These are phyloP conservation scores for Chlorops oryzae DNA, from an alignment of 1,140 invertebrate species.

Conservation along the genomic window DNA sequence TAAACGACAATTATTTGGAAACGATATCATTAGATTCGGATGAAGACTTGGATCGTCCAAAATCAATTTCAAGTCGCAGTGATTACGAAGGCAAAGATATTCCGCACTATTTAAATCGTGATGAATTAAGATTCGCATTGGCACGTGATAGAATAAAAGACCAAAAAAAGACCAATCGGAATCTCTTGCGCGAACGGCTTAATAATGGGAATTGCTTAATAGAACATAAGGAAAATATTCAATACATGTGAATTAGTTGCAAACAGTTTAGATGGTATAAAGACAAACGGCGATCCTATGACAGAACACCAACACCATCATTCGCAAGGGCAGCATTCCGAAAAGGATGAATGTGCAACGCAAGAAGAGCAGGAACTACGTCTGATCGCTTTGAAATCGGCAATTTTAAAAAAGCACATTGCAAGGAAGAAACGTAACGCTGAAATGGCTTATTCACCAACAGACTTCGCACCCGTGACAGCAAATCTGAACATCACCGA, in stretches of 20 bases:
- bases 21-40: conserved; percentile 19
- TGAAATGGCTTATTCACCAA: conserved; percentile 42
- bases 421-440: conserved; percentile 40
- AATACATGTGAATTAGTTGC: neutral
- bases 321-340: neutral
- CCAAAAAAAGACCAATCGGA: too few species aligned
- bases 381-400: conserved; percentile 41
- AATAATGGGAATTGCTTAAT: conserved; percentile 25
- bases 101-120: conserved; percentile 18
- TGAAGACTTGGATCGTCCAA: conserved; percentile 16
- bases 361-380: conserved; percentile 31
- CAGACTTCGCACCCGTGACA: conserved; percentile 24
- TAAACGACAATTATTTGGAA: conserved; percentile 8
- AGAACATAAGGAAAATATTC: conserved; percentile 20
- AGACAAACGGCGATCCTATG: neutral
- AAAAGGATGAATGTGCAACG: too few species aligned
- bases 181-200: conserved; percentile 17
- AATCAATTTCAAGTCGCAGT: conserved; percentile 9
- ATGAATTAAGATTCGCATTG: conserved; percentile 34
- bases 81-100: conserved; percentile 7
- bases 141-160: conserved; percentile 15
- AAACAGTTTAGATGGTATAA: neutral
- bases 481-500: conserved; percentile 2
- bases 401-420: conserved; percentile 35
- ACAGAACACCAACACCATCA: neutral